Evolutionary conservation across 2,113 vertebrate species (phyloP), one percentile per base, ranked within the genome.

Genomic region (Hippocampus mohnikei): DNA sequence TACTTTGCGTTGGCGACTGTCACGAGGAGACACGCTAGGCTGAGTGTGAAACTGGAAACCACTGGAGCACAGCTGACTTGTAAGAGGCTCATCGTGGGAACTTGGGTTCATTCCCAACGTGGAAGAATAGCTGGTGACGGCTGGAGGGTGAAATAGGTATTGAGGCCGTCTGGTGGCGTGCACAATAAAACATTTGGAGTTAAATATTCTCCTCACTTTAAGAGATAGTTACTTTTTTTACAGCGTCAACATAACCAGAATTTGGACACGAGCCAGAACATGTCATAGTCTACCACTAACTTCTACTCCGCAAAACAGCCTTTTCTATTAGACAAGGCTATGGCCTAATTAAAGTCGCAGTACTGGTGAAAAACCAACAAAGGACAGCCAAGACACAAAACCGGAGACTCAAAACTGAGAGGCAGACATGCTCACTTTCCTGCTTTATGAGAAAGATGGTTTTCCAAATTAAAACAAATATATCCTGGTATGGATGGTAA

Each of bases 41-140:
- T 76, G 85, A 87, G 84, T 91, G 88, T 90, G 90, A 92, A 92
- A 92, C 87, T 87, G 85, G 75, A 92, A 88, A 90, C 81, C 85
- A 89, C 64, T 86, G 82, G 82, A 84, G 89, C 85, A 80, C 84
- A 86, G 81, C 91, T 91, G 86, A 89, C 86, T 87, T 79, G 80
- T 88, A 84, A 90, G 85, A 85, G 81, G 82, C 86, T 85, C 83
- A 83, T 80, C 87, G 87, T 88, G 84, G 69, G 82, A 85, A 85
- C 76, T 77, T 72, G 59, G 68, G 71, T 81, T 81, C 60, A 68
- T 88, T 87, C 88, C 81, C 82, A 85, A 84, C 80, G 76, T 76
- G 33, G 18, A 73, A 72, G 71, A 79, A 82, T 33, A 69, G 78
- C 48, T 52, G 64, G 73, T 66, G 69, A 67, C 37, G 62, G 74